Conservation (phyloP, 2,113 vertebrate genomes). For the Pao palembangensis region DNA sequence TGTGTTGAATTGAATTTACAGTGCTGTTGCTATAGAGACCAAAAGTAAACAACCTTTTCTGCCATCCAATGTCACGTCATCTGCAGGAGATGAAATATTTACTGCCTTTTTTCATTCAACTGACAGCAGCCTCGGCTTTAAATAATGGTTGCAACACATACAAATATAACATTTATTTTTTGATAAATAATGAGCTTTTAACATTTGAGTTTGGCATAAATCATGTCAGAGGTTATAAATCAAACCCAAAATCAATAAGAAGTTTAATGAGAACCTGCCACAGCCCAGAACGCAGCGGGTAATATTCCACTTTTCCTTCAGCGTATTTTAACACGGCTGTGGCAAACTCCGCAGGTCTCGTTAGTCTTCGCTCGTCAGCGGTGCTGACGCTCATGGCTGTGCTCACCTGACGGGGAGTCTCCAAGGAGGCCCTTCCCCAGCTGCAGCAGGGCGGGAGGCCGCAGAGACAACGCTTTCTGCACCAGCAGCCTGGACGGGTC, state of each 20-base stretch:
- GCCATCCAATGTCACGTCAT: not conserved
- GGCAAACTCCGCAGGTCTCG: not conserved
- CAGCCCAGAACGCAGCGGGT: too few species aligned
- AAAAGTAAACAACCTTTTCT: not conserved
- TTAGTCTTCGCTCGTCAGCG: not conserved
- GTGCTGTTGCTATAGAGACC: not conserved
- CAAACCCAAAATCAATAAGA: too few species aligned
- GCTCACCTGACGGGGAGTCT: slow-evolving; percentile 86
- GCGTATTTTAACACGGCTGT: too few species aligned
- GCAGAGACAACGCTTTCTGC: slow-evolving; percentile 83
- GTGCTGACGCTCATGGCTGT: not conserved
- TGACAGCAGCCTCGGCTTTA: not conserved
- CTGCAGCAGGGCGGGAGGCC: slow-evolving; percentile 71
- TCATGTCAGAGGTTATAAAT: not conserved
- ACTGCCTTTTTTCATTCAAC: too few species aligned
- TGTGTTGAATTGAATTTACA: too few species aligned
- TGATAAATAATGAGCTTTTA: too few species aligned
- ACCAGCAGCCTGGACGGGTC: slow-evolving; percentile 87
- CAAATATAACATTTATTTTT: not conserved
- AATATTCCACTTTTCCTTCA: too few species aligned
- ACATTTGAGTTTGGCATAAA: not conserved
- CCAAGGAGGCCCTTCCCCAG: slow-evolving; percentile 82
- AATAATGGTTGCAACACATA: not conserved
- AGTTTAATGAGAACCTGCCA: too few species aligned
- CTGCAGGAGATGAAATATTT: too few species aligned